Evolutionary conservation across 2,797 vertebrate genomes (phyloP).

Genomic region (Chiloscyllium punctatum): DNA sequence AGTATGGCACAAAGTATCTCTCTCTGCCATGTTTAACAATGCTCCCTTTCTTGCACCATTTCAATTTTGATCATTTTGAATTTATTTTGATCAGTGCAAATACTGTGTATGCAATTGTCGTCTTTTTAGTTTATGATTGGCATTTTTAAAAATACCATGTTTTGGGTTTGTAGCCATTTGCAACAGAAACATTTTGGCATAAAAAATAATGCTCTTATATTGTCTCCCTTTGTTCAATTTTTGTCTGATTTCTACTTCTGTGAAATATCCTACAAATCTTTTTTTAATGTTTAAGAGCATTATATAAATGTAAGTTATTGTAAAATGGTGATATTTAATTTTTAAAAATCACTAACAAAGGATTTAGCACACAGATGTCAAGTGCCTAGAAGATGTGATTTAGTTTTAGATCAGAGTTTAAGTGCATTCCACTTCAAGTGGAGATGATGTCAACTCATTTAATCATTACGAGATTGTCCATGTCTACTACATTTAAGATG

Average conservation of each 20-base stretch:
- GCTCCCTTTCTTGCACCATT: not conserved
- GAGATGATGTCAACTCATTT: not conserved
- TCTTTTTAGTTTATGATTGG: not conserved
- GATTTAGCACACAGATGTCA: not conserved
- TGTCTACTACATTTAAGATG: not conserved
- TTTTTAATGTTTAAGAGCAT: not conserved
- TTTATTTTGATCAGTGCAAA: not conserved
- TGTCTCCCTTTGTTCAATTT: not conserved
- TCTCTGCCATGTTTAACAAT: not conserved
- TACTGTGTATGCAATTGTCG: not conserved
- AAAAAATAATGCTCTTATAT: not conserved
- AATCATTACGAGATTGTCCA: not conserved
- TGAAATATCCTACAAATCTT: not conserved
- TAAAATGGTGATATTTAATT: not conserved
- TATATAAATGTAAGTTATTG: not conserved
- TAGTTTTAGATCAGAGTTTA: not conserved
- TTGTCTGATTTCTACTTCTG: not conserved
- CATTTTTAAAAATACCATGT: not conserved
- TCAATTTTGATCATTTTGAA: not conserved
- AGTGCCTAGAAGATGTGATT: not conserved
- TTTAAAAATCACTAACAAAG: not conserved
- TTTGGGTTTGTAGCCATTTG: not conserved
- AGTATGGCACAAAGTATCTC: not conserved
- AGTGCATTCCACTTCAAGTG: not conserved
- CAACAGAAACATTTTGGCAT: not conserved